Evolutionary conservation across 2,888 invertebrate species (phyloP), one percentile per base, ranked within the genome.

Genomic region (Theristus sp.): DNA sequence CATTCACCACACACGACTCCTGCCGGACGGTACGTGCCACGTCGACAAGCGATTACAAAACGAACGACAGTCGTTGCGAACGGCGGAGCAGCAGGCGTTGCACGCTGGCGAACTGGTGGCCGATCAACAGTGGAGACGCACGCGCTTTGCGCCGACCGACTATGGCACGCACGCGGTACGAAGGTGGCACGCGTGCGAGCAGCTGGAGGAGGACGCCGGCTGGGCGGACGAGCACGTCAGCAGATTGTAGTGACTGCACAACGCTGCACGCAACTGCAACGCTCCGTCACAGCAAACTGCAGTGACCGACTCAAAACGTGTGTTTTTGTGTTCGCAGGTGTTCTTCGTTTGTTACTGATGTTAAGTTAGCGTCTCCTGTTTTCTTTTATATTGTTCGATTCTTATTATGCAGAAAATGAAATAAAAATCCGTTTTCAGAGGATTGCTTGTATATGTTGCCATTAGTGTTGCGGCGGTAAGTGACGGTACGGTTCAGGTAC

Each of bases 1-100:
- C 58, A 67, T 67, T 6, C 67, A 69, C 54, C 67, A 73, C 60
- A 67, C 31, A 2, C 6, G 29, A 17, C 2, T 56, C 20, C 17
- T 10, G n/a, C n/a, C 56, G 17, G 55, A 55, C 27, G 55, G 55
- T 13, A 55, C 26, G 6, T 55, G 55, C 24, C 10, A 6, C 26
- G 55, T 52, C 13, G 52, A 52, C 22, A 52, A n/a, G n/a, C 6
- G 17, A 6, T 3, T 52, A 17, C 38, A 38, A 38, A 17, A 38
- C 17, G 38, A 17, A 17, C 10, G 17, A 13, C 38, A 38, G 38
- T 6, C 17, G 38, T 17, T 6, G 17, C 17, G 38, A 6, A 13
- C 6, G 17, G 17, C 17, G 38, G 38, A 13, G 6, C 10, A 6
- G 38, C 38, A 38, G 10, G 38, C 38, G 38, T 38, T 38, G 6